phyloP scores from a whole-genome alignment of 2,797 vertebrate species.

The Oreochromis grahami region DNA sequence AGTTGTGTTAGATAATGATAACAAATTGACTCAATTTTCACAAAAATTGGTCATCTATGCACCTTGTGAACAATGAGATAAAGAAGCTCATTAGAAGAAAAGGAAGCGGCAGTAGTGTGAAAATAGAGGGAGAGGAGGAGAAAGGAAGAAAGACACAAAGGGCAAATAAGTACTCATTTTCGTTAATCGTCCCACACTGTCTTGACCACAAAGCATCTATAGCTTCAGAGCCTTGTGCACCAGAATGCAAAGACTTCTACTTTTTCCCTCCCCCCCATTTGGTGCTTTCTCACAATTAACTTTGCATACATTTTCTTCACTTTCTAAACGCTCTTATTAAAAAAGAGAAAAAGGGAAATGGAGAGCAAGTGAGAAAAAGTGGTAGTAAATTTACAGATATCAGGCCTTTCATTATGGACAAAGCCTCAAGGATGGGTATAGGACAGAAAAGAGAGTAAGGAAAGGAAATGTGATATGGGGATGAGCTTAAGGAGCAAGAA shows the following conservation, averaged over 20 bases:
- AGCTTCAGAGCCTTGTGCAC: conserved; percentile 16
- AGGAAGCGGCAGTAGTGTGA: conserved; percentile 4
- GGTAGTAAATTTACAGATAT: conserved; percentile 66
- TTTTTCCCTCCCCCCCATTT: neutral
- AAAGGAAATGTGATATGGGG: conserved; percentile 64
- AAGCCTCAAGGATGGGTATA: conserved; percentile 55
- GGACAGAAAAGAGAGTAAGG: conserved; percentile 31
- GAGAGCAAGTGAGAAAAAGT: conserved; percentile 29
- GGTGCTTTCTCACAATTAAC: conserved; percentile 48
- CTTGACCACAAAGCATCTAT: conserved; percentile 33
- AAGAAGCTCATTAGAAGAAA: conserved; percentile 16
- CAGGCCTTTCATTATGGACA: conserved; percentile 70
- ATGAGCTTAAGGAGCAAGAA: conserved; percentile 58
- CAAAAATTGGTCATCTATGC: conserved; percentile 7
- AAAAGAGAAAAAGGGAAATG: conserved; percentile 24
- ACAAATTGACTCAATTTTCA: conserved; percentile 14
- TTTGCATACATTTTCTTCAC: conserved; percentile 11
- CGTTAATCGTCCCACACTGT: conserved; percentile 32
- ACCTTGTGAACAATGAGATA: conserved; percentile 26
- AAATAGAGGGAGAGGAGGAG: neutral
- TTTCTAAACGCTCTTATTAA: conserved; percentile 43
- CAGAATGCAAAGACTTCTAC: conserved; percentile 7
- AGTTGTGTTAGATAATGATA: neutral
- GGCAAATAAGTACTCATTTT: conserved; percentile 45
- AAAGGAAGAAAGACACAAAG: conserved; percentile 7